phyloP scores from a whole-genome alignment of 1,140 invertebrate species.

The Drosophila repleta region DNA sequence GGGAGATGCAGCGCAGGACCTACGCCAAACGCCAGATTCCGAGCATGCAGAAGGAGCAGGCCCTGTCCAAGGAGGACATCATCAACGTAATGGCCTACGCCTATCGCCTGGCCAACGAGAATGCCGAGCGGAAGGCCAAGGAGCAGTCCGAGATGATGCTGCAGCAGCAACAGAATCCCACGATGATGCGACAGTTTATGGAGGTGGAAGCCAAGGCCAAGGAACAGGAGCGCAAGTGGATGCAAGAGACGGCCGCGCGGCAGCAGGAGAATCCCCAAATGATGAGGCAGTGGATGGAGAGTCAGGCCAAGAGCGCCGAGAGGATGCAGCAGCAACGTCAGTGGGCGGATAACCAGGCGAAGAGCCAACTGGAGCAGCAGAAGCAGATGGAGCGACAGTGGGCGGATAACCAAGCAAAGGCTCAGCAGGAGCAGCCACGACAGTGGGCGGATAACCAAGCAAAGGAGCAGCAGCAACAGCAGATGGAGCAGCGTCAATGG shows the following conservation, averaged over 20 bases:
- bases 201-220: slow-evolving; percentile 8
- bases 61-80: slow-evolving; percentile 70
- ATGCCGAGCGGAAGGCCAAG: slow-evolving; percentile 13
- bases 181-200: slow-evolving; percentile 15
- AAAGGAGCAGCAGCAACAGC: background rate
- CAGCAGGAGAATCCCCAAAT: slow-evolving; percentile 2
- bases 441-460: slow-evolving; percentile 22
- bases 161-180: slow-evolving; percentile 22
- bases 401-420: slow-evolving; percentile 33
- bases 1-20: slow-evolving; percentile 56
- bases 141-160: slow-evolving; percentile 11
- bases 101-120: slow-evolving; percentile 66
- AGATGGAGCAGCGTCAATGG: slow-evolving; percentile 25
- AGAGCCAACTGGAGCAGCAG: slow-evolving; percentile 12
- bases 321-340: slow-evolving; percentile 19
- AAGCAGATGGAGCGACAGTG: slow-evolving; percentile 23
- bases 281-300: slow-evolving; percentile 15
- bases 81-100: slow-evolving; percentile 73
- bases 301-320: background rate
- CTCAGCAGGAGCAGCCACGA: background rate
- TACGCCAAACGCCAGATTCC: slow-evolving; percentile 61
- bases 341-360: slow-evolving; percentile 16
- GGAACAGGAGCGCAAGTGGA: slow-evolving; percentile 17
- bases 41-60: background rate
- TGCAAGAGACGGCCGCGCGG: slow-evolving; percentile 8